Conservation (phyloP, 2,113 vertebrate species). For the Phocoena phocoena region DNA sequence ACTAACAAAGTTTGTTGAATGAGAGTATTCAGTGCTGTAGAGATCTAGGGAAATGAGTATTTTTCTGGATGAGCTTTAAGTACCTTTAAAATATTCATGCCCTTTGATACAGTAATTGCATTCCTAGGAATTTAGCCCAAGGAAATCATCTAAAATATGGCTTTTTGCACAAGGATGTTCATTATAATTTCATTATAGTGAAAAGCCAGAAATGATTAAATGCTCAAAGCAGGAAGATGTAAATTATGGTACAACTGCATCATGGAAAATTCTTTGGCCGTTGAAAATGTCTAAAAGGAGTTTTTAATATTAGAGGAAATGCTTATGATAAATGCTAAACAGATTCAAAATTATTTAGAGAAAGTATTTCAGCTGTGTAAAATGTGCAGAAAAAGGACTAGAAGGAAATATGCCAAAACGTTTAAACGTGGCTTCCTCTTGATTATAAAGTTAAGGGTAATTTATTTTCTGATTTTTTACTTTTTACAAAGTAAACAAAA, state of each 20-base stretch:
- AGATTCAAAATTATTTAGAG: conserved; percentile 33
- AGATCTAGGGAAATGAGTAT: neutral
- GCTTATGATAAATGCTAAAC: neutral
- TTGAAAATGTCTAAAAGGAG: neutral
- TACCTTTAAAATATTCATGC: neutral
- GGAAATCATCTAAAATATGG: conserved; percentile 4
- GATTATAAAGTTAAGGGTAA: neutral
- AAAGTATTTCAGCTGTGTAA: conserved; percentile 1
- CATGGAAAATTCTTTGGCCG: neutral
- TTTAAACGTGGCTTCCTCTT: neutral
- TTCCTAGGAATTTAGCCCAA: conserved; percentile 32
- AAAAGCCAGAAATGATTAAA: conserved; percentile 34
- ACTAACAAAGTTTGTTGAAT: neutral
- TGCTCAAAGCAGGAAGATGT: neutral
- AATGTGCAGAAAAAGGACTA: neutral
- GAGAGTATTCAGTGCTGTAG: neutral
- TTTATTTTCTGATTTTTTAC: neutral
- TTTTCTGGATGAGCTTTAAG: neutral
- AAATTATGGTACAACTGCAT: neutral
- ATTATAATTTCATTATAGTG: conserved; percentile 25
- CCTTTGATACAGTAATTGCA: conserved; percentile 9
- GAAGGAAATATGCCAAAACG: neutral
- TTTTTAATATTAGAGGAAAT: conserved; percentile 40
- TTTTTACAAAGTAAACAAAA: neutral
- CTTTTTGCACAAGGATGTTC: neutral